phyloP scores from a whole-genome alignment of 2,797 vertebrate genomes.

The Telmatherina bonti region DNA sequence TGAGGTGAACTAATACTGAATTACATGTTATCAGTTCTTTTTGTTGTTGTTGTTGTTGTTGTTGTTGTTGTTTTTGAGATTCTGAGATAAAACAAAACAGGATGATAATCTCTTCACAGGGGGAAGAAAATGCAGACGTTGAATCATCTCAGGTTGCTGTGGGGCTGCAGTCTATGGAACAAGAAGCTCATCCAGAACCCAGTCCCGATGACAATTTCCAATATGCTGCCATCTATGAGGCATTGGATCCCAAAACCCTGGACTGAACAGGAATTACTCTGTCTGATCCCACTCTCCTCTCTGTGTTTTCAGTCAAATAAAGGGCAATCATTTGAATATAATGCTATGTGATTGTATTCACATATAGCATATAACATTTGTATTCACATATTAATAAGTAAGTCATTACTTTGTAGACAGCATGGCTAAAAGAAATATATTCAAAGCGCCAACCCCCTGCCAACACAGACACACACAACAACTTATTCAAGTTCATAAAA shows the following conservation, averaged over 20 bases:
- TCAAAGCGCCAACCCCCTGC: background rate
- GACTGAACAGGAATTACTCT: conserved; percentile 34
- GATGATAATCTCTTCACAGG: conserved; percentile 32
- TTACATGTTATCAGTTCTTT: background rate
- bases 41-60: no score
- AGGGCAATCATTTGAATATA: conserved; percentile 16
- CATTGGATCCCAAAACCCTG: conserved; percentile 52
- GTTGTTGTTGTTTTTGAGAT: no score
- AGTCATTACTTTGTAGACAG: background rate
- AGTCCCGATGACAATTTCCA: conserved; percentile 11
- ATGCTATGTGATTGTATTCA: background rate
- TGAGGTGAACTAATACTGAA: conserved; percentile 44
- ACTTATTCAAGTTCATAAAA: background rate
- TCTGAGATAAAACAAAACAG: background rate
- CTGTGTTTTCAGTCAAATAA: conserved; percentile 36
- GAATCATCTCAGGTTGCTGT: conserved; percentile 22
- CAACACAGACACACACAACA: no score
- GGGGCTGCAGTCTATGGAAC: conserved; percentile 36
- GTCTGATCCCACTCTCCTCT: background rate
- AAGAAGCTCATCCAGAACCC: conserved; percentile 25
- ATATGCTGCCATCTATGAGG: conserved; percentile 42
- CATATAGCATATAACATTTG: background rate
- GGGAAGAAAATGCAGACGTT: conserved; percentile 35
- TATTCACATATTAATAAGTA: background rate
- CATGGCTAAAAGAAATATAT: background rate